Evolutionary conservation across 2,888 invertebrate genomes (phyloP), one percentile per base, ranked within the genome.

Genomic region (Pseudococcus longispinus): DNA sequence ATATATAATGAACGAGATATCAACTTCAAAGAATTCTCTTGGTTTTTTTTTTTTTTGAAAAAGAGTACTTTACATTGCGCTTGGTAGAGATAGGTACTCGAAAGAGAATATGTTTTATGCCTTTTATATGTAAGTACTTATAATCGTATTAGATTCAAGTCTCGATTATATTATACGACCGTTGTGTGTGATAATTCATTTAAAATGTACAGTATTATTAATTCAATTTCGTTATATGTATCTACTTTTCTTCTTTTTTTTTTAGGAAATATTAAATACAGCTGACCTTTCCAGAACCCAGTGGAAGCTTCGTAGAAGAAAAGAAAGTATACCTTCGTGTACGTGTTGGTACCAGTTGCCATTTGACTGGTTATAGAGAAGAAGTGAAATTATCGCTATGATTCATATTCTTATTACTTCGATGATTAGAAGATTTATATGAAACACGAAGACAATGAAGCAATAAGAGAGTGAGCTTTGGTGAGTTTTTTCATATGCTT

Each of bases 301-400:
- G 4, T 13, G 29, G 29, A 18, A 11, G 18, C 70, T 70, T 29
- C 70, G 70, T 70, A 65, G 70, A 51, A 51, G 18, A 70, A 70
- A 70, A 70, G 70, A 70, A 70, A 70, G 70, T 70, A 70, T 18
- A 18, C n/a, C 15, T 46, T 37, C n/a, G 51, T 5, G 60, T 60
- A 60, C 20, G 60, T 60, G 60, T 60, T 23, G 20, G 20, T 23
- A 23, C 23, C 60, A 60, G 60, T 60, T 60, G 60, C 9, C 23
- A 60, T 60, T 60, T 60, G 23, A 60, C 60, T 60, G 23, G 60
- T 60, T 60, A 60, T 60, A 60, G 60, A 60, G 60, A 29, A 70
- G 70, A 70, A 70, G 70, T 70, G 70, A 70, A 70, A 70, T 70
- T 70, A 60, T n/a, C 26, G 65, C 3, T 29, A 70, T 70, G 70